Base-by-base conservation (phyloP, 1,140 invertebrate genomes). In the Panulirus ornatus region DNA sequence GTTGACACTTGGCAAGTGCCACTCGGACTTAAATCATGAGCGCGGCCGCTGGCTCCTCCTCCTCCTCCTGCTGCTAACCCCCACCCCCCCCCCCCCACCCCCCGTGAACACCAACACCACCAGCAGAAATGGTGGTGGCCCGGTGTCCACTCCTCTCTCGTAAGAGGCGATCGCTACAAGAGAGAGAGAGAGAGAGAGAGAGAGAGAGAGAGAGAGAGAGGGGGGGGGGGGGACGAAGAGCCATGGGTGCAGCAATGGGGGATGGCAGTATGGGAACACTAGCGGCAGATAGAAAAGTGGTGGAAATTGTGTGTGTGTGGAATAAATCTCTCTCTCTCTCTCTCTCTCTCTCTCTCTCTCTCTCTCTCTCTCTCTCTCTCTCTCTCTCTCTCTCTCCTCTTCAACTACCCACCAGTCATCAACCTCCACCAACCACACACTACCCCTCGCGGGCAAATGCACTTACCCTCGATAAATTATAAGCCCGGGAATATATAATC, bases 1-100 rank as follows among this genome's bases (percentile, higher is more conserved):
- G 85, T 88, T 88, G 85, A 88, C 85, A 88, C 85, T 88, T 54
- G 51, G 85, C n/a, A 54, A 88, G 85, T 44, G 75, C 85, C 85
- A 88, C 85, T 88, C 75, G 8, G 85, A 79, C 85, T 85, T 70
- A 88, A 70, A 81, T 88, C 81, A 88, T 88, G 66, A 88, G 76
- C 42, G 75, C 75, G 58, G 40, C 19, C 30, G 85, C 70, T 87
- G n/a, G n/a, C n/a, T n/a, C n/a, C n/a, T n/a, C n/a, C n/a, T n/a
- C n/a, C n/a, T n/a, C n/a, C n/a, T n/a, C n/a, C n/a, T 42, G 40
- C 84, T 54, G 14, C 70, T 22, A 66, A 66, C 51, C 2, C 2
- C 16, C 51, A 38, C 30, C 42, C 22, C 34, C 16, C 42, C 38
- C 71, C 82, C 34, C 79, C 38, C 8, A 30, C 79, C 22, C 51